A percentile compares a stretch with the other conserved stretches of the same genome.
These are phyloP conservation scores for Nymphicus hollandicus DNA, from an alignment of 2,113 vertebrate species.

Conservation along the genomic window DNA sequence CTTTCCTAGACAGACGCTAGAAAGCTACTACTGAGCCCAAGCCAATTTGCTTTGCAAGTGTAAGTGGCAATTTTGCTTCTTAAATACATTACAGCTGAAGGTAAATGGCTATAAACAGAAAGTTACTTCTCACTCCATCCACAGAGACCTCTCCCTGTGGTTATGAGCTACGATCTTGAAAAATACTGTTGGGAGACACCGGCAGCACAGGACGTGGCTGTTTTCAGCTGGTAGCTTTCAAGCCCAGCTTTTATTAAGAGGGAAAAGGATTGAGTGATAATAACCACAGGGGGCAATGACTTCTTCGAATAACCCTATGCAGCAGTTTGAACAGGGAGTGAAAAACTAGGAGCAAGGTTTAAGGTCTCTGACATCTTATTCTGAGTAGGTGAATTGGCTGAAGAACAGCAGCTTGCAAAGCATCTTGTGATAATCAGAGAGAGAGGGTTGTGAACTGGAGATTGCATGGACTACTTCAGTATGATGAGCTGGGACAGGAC, in stretches of 20 bases:
- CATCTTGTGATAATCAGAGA: neutral
- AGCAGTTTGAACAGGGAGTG: constrained; percentile 1
- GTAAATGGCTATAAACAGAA: constrained; percentile 69
- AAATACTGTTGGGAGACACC: neutral
- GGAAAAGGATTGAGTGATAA: constrained; percentile 23
- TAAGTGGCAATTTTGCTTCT: constrained; percentile 73
- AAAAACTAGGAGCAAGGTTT: constrained; percentile 22
- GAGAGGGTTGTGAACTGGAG: neutral
- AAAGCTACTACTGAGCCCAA: constrained; percentile 62
- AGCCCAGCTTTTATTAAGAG: constrained; percentile 5
- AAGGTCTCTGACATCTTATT: constrained; percentile 4
- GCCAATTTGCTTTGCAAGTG: constrained; percentile 74
- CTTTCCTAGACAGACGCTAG: constrained; percentile 66
- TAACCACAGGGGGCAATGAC: neutral
- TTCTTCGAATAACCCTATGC: constrained; percentile 32
- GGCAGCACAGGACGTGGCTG: neutral
- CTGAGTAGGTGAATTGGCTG: neutral
- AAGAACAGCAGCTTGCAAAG: neutral
- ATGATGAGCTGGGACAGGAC: neutral
- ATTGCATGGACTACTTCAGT: neutral
- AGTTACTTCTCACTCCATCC: constrained; percentile 37
- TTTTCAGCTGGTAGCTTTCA: neutral
- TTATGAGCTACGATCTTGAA: constrained; percentile 27
- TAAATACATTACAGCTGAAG: constrained; percentile 67
- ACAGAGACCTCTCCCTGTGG: constrained; percentile 7